Percentiles rank a stretch among this genome's conserved stretches.
Evolutionary conservation across 2,888 invertebrate species (phyloP).

Genomic region (Drosophila prostipennis): DNA sequence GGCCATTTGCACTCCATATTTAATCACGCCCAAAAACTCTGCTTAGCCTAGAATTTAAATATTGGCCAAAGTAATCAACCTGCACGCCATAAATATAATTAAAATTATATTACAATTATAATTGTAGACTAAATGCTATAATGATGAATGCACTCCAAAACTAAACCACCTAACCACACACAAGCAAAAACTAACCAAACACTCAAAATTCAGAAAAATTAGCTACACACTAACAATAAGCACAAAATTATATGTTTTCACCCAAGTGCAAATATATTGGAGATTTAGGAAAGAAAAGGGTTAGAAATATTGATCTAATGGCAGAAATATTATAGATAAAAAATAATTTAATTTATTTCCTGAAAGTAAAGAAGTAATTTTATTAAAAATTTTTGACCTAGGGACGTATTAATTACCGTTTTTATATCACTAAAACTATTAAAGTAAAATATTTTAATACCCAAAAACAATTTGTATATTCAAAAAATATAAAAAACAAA

Average conservation of each 20-base stretch:
- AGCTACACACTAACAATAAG: background rate
- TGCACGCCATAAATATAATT: slow-evolving; percentile 55
- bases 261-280: slow-evolving; percentile 56
- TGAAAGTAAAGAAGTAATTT: no score
- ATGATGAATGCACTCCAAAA: slow-evolving; percentile 38
- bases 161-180: slow-evolving; percentile 23
- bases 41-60: slow-evolving; percentile 51
- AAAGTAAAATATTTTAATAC: no score
- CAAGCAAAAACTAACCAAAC: slow-evolving; percentile 29
- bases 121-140: background rate
- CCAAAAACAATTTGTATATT: no score
- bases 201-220: background rate
- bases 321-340: no score
- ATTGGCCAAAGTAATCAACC: slow-evolving; percentile 59
- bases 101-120: no score
- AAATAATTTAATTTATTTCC: no score
- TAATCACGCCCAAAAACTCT: slow-evolving; percentile 38
- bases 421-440: no score
- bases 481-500: no score
- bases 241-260: slow-evolving; percentile 37
- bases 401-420: no score
- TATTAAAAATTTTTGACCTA: no score
- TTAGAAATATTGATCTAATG: background rate
- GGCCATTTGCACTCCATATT: slow-evolving; percentile 20
- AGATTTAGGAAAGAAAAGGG: background rate